Percentiles rank a stretch among this genome's conserved stretches.
phyloP scores from a whole-genome alignment of 2,113 vertebrate genomes.

The Agapornis roseicollis region DNA sequence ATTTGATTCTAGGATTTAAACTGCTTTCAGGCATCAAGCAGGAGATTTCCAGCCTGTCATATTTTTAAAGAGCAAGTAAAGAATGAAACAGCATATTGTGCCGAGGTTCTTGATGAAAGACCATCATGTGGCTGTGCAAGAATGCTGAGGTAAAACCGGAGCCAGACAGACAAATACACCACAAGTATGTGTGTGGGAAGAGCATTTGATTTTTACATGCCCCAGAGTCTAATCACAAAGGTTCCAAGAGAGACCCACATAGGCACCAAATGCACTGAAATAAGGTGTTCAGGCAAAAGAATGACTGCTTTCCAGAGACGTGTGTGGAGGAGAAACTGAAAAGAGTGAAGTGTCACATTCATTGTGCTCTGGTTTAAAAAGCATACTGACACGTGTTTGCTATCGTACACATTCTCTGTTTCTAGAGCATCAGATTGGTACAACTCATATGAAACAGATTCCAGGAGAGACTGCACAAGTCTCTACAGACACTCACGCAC shows the following conservation, averaged over 20 bases:
- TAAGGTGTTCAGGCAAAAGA: not conserved
- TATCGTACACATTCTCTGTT: not conserved
- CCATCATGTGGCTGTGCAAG: not conserved
- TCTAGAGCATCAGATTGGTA: not conserved
- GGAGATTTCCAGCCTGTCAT: not conserved
- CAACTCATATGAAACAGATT: not conserved
- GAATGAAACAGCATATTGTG: not conserved
- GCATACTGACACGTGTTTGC: not conserved
- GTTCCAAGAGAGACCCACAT: not conserved
- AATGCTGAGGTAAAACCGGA: slow-evolving; percentile 51
- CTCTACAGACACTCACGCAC: not conserved
- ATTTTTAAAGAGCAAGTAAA: not conserved
- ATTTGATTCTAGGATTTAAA: slow-evolving; percentile 17
- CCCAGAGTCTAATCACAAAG: not conserved
- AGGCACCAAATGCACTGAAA: not conserved
- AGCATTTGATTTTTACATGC: not conserved
- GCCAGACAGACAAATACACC: slow-evolving; percentile 21
- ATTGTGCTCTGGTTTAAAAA: not conserved
- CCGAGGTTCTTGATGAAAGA: not conserved
- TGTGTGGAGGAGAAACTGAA: not conserved
- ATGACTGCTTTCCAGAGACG: not conserved
- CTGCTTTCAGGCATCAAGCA: not conserved
- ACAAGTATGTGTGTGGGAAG: not conserved
- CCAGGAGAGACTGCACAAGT: not conserved
- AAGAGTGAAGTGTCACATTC: not conserved